A percentile compares a stretch with the other conserved stretches of the same genome.
phyloP scores from a whole-genome alignment of 92 coral and sea anemone species.

The Paramuricea clavata region DNA sequence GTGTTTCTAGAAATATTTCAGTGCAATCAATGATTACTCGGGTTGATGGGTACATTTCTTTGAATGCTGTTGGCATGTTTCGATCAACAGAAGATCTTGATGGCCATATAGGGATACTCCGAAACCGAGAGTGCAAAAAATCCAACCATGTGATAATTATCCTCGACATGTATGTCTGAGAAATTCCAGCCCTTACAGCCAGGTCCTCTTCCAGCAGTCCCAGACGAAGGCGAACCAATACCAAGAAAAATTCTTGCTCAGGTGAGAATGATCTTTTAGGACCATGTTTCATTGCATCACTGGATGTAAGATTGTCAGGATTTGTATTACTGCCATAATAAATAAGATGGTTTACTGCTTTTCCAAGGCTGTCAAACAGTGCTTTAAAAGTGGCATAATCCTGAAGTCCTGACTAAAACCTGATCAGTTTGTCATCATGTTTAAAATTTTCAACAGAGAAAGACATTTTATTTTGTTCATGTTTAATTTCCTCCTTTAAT shows the following conservation, averaged over 20 bases:
- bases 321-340: conserved; percentile 31
- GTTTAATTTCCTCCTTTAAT: conserved; percentile 57
- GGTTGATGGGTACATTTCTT: no score
- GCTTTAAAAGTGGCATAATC: conserved; percentile 67
- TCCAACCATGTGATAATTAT: no score
- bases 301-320: no score
- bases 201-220: conserved; percentile 70
- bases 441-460: conserved; percentile 63
- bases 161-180: no score
- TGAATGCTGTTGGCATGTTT: no score
- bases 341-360: conserved; percentile 56
- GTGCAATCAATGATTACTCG: no score
- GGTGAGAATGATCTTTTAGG: no score
- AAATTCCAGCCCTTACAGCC: conserved; percentile 49
- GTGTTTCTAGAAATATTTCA: conserved; percentile 53
- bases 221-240: conserved; percentile 60
- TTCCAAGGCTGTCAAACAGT: conserved; percentile 45
- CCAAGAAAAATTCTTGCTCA: no score
- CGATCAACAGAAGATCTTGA: no score
- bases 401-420: no score
- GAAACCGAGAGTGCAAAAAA: conserved; percentile 44
- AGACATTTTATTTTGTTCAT: conserved; percentile 30
- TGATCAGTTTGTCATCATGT: no score
- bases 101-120: conserved; percentile 66
- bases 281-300: no score